These are phyloP conservation scores for Orycteropus afer DNA, from an alignment of 2,113 vertebrate species.

Conservation along the genomic window DNA sequence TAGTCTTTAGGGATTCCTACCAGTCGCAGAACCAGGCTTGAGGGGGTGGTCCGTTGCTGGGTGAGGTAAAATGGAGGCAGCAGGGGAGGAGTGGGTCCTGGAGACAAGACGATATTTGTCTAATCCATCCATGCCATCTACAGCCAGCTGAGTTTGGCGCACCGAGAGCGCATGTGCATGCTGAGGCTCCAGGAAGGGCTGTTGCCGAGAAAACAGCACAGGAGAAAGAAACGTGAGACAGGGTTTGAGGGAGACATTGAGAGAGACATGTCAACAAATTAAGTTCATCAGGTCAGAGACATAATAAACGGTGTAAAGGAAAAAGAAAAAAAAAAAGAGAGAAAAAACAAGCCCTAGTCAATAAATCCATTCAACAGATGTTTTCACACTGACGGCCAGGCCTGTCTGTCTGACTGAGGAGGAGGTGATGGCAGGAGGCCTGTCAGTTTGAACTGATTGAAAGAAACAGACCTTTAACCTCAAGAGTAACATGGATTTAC, in stretches of 20 bases:
- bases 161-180: conserved; percentile 83
- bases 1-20: conserved; percentile 87
- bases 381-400: conserved; percentile 80
- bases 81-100: conserved; percentile 84
- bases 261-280: conserved; percentile 87
- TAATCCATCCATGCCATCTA: conserved; percentile 86
- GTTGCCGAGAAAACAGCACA: conserved; percentile 87
- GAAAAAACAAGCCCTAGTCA: conserved; percentile 77
- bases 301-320: conserved; percentile 84
- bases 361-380: conserved; percentile 89
- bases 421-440: conserved; percentile 80
- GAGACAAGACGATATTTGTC: conserved; percentile 86
- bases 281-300: conserved; percentile 89
- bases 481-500: background rate
- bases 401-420: conserved; percentile 66
- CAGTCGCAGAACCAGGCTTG: conserved; percentile 88
- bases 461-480: conserved; percentile 69
- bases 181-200: conserved; percentile 83
- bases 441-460: conserved; percentile 77
- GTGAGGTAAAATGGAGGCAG: conserved; percentile 83
- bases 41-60: conserved; percentile 86
- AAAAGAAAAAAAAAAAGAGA: conserved; percentile 41
- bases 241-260: conserved; percentile 82
- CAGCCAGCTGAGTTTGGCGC: conserved; percentile 85
- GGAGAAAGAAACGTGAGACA: conserved; percentile 86